Percentiles rank a stretch among this genome's conserved stretches.
Conservation (phyloP, 2,113 vertebrate species). For the Maccullochella peelii region DNA sequence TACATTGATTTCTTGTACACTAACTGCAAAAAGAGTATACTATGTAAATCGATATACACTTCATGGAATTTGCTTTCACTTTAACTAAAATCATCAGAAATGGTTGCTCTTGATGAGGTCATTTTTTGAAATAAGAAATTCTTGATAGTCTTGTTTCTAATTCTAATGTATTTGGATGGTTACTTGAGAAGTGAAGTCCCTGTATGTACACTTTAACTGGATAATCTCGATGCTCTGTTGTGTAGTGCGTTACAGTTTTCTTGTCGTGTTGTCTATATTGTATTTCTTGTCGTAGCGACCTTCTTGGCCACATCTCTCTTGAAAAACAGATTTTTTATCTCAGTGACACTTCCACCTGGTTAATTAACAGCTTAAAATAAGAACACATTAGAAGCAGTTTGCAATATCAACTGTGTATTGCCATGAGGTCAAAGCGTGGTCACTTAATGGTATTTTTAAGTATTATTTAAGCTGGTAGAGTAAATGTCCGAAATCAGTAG, state of each 20-base stretch:
- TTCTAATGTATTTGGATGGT: not conserved
- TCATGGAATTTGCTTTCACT: not conserved
- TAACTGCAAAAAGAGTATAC: not conserved
- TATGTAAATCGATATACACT: not conserved
- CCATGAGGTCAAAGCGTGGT: not conserved
- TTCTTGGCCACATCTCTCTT: not conserved
- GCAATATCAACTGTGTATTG: not conserved
- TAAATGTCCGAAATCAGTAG: constrained; percentile 12
- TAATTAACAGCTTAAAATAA: not conserved
- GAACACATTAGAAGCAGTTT: not conserved
- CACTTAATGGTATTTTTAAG: not conserved
- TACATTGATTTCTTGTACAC: not conserved
- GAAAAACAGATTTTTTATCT: not conserved
- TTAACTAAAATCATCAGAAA: not conserved
- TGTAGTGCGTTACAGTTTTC: not conserved
- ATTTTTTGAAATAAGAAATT: not conserved
- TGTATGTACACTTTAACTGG: not conserved
- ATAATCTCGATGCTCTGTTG: not conserved
- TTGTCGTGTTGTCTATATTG: not conserved
- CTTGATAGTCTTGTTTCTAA: not conserved
- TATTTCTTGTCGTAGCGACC: not conserved
- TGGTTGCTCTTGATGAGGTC: not conserved
- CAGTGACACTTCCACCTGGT: not conserved
- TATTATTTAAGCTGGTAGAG: not conserved
- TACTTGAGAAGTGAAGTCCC: not conserved